phyloP scores from a whole-genome alignment of 2,888 invertebrate species.

The Imbricaverruca yamaguchii region DNA sequence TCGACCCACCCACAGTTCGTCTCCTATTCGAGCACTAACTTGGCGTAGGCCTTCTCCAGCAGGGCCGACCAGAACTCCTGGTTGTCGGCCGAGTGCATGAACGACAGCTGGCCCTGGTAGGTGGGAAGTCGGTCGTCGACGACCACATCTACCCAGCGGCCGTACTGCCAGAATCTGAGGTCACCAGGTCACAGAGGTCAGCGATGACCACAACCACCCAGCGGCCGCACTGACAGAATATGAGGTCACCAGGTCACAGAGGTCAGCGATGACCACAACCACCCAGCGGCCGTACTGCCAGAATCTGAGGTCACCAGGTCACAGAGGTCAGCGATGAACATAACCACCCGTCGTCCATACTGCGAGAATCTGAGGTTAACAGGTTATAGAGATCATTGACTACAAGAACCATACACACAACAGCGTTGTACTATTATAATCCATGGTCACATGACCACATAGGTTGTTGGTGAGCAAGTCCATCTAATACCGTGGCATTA shows the following conservation, averaged over 20 bases:
- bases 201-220: not conserved
- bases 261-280: not conserved
- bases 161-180: conserved; percentile 48
- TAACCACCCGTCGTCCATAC: conserved; percentile 10
- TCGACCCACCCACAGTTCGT: too few relatives aligned
- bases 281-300: conserved; percentile 21
- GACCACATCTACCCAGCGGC: conserved; percentile 47
- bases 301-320: conserved; percentile 27
- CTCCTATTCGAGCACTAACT: conserved; percentile 37
- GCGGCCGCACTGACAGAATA: not conserved
- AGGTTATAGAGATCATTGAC: too few relatives aligned
- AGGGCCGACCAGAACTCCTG: conserved; percentile 50
- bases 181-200: conserved; percentile 33
- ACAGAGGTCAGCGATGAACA: too few relatives aligned
- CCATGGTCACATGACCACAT: too few relatives aligned
- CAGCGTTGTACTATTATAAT: too few relatives aligned
- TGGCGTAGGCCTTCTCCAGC: conserved; percentile 51
- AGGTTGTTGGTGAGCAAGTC: too few relatives aligned
- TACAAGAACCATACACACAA: too few relatives aligned
- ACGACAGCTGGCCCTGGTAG: conserved; percentile 44
- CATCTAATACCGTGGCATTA: too few relatives aligned
- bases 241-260: conserved; percentile 34
- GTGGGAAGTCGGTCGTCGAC: conserved; percentile 49
- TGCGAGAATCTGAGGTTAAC: conserved; percentile 12
- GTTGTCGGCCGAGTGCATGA: conserved; percentile 47